Conservation (phyloP, 2,113 vertebrate genomes). For the Aviceda subcristata region DNA sequence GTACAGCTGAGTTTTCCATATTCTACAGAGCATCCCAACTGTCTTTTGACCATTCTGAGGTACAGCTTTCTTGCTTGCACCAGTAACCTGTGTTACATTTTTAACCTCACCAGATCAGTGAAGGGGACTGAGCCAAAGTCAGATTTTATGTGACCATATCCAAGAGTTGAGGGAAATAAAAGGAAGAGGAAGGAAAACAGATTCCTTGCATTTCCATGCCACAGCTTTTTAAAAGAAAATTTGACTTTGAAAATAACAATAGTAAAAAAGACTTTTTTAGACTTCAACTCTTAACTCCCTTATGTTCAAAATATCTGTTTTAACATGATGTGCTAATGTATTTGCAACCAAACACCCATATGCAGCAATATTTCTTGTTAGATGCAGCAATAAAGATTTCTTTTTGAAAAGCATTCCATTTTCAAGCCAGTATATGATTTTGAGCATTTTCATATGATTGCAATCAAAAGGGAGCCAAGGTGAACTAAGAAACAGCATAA, state of each 20-base stretch:
- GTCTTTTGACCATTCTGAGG: rapidly evolving
- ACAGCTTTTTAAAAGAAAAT: not conserved
- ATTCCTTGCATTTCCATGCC: not conserved
- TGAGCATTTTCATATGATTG: not conserved
- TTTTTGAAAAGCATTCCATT: not conserved
- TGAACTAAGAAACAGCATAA: not conserved
- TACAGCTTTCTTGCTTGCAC: not conserved
- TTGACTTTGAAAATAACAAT: not conserved
- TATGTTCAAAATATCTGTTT: not conserved
- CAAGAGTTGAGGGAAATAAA: not conserved
- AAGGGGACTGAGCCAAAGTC: not conserved
- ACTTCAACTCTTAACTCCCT: not conserved
- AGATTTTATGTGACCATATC: not conserved
- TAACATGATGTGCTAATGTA: not conserved
- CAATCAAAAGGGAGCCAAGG: not conserved
- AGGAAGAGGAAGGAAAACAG: not conserved
- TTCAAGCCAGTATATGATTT: not conserved
- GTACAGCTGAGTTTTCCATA: not conserved
- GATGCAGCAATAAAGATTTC: not conserved
- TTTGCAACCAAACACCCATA: not conserved
- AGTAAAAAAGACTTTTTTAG: not conserved
- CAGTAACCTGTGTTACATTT: not conserved
- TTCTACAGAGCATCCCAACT: not conserved
- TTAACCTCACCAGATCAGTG: not conserved
- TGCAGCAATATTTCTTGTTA: not conserved